These are phyloP conservation scores for Catocala nupta DNA, from an alignment of 2,888 invertebrate genomes.

Conservation along the genomic window DNA sequence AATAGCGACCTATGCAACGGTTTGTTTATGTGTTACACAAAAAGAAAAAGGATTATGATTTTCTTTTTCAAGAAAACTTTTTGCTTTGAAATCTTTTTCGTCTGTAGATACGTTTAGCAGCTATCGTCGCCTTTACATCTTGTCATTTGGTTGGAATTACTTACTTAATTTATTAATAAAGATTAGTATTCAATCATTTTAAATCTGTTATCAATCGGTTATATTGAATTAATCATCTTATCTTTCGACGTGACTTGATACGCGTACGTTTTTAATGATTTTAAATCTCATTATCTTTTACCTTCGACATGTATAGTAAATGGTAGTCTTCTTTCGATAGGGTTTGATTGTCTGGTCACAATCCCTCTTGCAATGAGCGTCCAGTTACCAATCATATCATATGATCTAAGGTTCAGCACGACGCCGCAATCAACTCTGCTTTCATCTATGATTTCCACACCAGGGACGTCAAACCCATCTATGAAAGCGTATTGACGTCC, in stretches of 20 bases:
- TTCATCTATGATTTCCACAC: slow-evolving; percentile 52
- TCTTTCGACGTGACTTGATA: slow-evolving; percentile 72
- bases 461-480: slow-evolving; percentile 54
- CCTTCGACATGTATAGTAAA: slow-evolving; percentile 73
- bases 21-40: no score
- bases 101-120: no score
- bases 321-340: slow-evolving; percentile 64
- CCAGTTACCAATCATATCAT: slow-evolving; percentile 68
- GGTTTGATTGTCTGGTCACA: slow-evolving; percentile 42
- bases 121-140: no score
- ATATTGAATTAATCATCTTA: slow-evolving; percentile 49
- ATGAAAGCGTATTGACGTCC: slow-evolving; percentile 58
- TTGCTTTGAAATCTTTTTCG: no score
- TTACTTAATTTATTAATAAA: no score
- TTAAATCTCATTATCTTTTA: slow-evolving; percentile 55
- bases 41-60: no score
- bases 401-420: slow-evolving; percentile 53
- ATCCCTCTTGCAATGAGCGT: slow-evolving; percentile 60
- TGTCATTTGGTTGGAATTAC: no score
- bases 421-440: slow-evolving; percentile 63
- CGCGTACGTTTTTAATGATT: slow-evolving; percentile 41
- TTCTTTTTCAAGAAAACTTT: no score
- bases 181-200: no score
- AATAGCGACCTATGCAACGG: no score
- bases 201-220: slow-evolving; percentile 9